Evolutionary conservation across 2,888 invertebrate species (phyloP).

Genomic region (Drosophila silvestris): DNA sequence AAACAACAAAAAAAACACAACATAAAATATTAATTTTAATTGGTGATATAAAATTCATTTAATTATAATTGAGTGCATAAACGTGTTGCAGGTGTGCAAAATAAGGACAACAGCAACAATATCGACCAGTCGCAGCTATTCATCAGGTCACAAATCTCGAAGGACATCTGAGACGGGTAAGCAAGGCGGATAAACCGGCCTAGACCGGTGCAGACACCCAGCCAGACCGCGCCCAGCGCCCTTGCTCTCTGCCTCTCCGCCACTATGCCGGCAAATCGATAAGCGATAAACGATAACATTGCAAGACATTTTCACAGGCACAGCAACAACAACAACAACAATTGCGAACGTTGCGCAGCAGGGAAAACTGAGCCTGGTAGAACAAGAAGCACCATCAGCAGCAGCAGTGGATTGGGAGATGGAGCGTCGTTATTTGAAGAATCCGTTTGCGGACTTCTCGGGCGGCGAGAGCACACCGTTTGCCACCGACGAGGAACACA

Average conservation of each 20-base stretch:
- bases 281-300: slow-evolving; percentile 35
- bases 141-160: slow-evolving; percentile 13
- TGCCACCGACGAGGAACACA: slow-evolving; percentile 80
- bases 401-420: slow-evolving; percentile 52
- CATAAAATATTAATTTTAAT: slow-evolving; percentile 8
- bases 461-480: slow-evolving; percentile 71
- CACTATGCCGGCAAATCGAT: slow-evolving; percentile 52
- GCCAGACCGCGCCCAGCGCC: slow-evolving; percentile 46
- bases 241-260: slow-evolving; percentile 14
- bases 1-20: slow-evolving; percentile 14
- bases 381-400: slow-evolving; percentile 14
- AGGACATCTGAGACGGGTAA: slow-evolving; percentile 56
- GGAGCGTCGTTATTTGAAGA: slow-evolving; percentile 84
- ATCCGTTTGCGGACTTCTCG: slow-evolving; percentile 83
- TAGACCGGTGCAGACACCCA: slow-evolving; percentile 5
- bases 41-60: slow-evolving; percentile 4
- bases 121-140: slow-evolving; percentile 26
- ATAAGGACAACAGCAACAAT: slow-evolving; percentile 9
- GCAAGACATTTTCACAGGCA: slow-evolving; percentile 20
- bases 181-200: slow-evolving; percentile 7
- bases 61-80: slow-evolving; percentile 5
- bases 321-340: not conserved
- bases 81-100: slow-evolving; percentile 42
- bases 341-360: slow-evolving; percentile 35
- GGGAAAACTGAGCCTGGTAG: slow-evolving; percentile 16